Base-by-base conservation (phyloP, 2,797 vertebrate species). In the Falco peregrinus region DNA sequence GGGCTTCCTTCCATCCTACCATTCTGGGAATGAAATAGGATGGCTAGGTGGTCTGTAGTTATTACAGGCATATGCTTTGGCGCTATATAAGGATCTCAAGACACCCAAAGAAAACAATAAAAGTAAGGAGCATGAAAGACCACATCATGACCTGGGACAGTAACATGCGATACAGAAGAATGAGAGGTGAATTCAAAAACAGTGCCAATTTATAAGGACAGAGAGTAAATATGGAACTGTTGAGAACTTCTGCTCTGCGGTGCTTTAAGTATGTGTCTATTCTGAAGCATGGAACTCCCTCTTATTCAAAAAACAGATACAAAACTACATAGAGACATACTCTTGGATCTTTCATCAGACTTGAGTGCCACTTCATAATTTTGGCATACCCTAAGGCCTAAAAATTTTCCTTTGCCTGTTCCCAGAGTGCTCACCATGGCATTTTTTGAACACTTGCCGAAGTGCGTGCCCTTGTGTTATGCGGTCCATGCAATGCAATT, bases 361-460 rank as follows among this genome's bases (percentile, higher is more conserved):
- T 59, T 28, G 35, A 7, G 11, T 63, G 29, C 14, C 10, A 13
- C 19, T 76, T 63, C 48, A 41, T 3, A 56, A 37, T 81, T 92
- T 71, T 33, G 22, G 5, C 61, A 5, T 48, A 43, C 6, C 6
- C 16, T n/a, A 25, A 65, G 41, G 13, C 13, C 18, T 82, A 51
- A 84, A 64, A 76, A 15, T 21, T 54, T 43, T 73, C 16, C 9
- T 79, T 69, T 69, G 10, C 21, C 21, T 9, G 18, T 84, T 90
- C 11, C 24, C 48, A 56, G 59, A 41, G 24, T 1, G 1, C 13
- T 74, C n/a, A 6, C 41, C 8, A 3, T 5, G 2, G 14, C 10
- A 9, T 69, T 90, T 70, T 81, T 74, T 73, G 63, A 84, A 11
- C 33, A 15, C 12, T 57, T 74, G 25, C 74, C 53, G 67, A 51